phyloP scores from a whole-genome alignment of 2,113 vertebrate species.

The Recurvirostra avosetta region DNA sequence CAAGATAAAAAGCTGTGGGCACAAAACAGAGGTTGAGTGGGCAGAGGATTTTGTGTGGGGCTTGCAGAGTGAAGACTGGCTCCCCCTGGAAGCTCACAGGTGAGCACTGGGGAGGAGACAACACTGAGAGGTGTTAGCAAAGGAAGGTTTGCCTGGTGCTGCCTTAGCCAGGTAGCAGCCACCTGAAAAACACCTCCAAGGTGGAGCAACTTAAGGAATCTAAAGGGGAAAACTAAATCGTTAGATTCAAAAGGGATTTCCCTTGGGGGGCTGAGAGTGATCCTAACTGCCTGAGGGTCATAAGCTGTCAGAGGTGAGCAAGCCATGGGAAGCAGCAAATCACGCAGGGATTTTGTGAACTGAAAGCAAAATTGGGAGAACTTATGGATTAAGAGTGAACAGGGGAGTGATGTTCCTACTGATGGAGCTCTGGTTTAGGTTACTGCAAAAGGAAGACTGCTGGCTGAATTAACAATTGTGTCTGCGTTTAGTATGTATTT shows the following conservation, averaged over 20 bases:
- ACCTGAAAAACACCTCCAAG: background rate
- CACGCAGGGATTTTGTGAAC: background rate
- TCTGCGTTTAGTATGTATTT: background rate
- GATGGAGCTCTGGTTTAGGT: background rate
- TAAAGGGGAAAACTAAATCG: background rate
- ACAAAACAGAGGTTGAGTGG: background rate
- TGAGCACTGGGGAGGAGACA: background rate
- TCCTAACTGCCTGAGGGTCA: background rate
- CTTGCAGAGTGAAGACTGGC: background rate
- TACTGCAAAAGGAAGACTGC: background rate
- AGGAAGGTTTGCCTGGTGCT: background rate
- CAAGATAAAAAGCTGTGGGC: background rate
- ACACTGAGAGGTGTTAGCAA: background rate
- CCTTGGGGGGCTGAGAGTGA: accelerated
- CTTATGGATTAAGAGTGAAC: background rate
- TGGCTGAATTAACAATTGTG: background rate
- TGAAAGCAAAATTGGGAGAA: background rate
- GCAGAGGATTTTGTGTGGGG: background rate
- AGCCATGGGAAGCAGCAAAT: background rate
- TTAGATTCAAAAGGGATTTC: background rate
- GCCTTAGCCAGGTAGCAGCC: background rate
- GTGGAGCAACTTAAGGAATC: background rate
- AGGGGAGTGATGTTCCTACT: accelerated
- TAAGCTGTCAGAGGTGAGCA: background rate
- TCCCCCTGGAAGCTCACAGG: background rate